Conservation (phyloP, 2,797 vertebrate species). For the Acropternis orthonyx region DNA sequence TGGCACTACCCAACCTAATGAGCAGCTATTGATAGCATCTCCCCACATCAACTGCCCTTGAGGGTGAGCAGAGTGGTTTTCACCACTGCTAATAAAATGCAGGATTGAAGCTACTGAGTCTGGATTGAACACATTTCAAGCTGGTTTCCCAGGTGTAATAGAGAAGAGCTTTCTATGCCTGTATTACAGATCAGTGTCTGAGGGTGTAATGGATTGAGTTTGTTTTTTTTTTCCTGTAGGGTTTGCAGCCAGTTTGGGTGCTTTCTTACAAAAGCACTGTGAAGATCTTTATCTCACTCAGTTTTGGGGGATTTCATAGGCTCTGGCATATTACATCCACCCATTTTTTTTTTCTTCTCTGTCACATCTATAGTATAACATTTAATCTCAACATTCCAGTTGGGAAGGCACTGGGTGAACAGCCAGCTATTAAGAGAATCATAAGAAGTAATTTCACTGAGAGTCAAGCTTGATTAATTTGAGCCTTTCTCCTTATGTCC, state of each 20-base stretch:
- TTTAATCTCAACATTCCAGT: not conserved
- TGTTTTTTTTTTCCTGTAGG: not conserved
- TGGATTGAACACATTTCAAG: not conserved
- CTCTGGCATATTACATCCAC: not conserved
- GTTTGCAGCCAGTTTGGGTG: not conserved
- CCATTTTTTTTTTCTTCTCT: not conserved
- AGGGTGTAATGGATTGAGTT: not conserved
- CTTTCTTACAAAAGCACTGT: not conserved
- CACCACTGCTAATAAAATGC: not conserved
- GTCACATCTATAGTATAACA: not conserved
- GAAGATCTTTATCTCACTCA: not conserved
- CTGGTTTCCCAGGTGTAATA: not conserved
- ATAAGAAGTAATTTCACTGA: not conserved
- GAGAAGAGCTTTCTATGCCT: not conserved
- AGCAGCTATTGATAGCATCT: not conserved
- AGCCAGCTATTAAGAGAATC: not conserved
- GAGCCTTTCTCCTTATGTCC: not conserved
- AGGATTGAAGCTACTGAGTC: not conserved
- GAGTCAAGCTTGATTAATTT: not conserved
- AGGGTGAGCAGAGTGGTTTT: not conserved
- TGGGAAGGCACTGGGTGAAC: not conserved
- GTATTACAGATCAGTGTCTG: accelerated
- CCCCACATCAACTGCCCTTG: not conserved
- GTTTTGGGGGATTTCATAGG: not conserved
- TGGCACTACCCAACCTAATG: not conserved